Conservation (phyloP, 2,888 invertebrate genomes). For the Lasioglossum malachurum region DNA sequence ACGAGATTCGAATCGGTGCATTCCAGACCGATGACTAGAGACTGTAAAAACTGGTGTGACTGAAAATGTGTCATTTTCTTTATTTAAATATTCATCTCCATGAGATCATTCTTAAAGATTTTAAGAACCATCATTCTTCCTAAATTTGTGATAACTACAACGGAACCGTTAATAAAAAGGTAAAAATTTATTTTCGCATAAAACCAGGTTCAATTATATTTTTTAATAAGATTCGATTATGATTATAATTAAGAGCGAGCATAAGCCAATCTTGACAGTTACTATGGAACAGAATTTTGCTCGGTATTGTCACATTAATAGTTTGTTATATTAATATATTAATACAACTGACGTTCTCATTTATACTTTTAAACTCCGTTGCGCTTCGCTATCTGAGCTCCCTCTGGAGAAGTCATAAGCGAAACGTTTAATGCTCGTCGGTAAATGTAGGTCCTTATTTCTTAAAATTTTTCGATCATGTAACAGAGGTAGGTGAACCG, state of each 20-base stretch:
- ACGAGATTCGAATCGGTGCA: neutral
- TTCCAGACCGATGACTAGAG: neutral
- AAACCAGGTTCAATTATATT: too few species aligned
- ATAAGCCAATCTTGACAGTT: neutral
- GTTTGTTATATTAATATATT: neutral
- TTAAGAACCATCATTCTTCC: too few species aligned
- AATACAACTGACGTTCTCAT: neutral
- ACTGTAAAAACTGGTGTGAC: neutral
- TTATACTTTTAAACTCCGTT: neutral
- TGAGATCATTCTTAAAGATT: too few species aligned
- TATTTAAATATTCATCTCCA: too few species aligned
- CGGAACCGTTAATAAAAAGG: too few species aligned
- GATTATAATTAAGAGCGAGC: too few species aligned
- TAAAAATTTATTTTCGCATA: too few species aligned
- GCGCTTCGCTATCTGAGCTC: slow-evolving; percentile 39
- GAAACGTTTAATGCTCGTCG: slow-evolving; percentile 53
- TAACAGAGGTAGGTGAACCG: neutral
- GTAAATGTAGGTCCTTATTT: slow-evolving; percentile 48
- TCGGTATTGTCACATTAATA: neutral
- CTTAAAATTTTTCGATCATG: neutral
- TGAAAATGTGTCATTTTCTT: too few species aligned
- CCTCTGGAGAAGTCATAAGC: slow-evolving; percentile 50
- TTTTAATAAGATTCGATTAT: too few species aligned
- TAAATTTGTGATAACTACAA: too few species aligned
- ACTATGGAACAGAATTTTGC: neutral